Evolutionary conservation across 2,113 vertebrate genomes (phyloP).

Genomic region (Felis chaus): DNA sequence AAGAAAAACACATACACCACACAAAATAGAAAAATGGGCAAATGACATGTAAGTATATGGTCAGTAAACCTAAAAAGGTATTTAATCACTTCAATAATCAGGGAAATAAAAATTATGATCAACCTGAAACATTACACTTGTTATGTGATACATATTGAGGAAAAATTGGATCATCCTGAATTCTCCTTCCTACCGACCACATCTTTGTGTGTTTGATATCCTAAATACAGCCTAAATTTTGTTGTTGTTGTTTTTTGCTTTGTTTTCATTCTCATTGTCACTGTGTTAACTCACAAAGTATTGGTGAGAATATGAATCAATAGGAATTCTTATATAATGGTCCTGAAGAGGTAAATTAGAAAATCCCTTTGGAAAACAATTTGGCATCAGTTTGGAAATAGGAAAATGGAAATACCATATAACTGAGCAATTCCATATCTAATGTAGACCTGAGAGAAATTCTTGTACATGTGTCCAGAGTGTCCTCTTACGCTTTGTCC

Average conservation of each 20-base stretch:
- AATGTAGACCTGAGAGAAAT: neutral
- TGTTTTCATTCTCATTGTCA: neutral
- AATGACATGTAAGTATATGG: neutral
- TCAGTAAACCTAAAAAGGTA: neutral
- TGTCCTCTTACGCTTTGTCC: too few species aligned
- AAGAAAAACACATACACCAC: neutral
- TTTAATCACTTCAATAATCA: neutral
- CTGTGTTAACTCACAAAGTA: neutral
- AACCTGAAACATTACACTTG: neutral
- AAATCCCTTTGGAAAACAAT: slow-evolving; percentile 21
- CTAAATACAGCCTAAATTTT: neutral
- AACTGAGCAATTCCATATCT: neutral
- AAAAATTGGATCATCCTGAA: neutral
- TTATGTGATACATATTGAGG: neutral
- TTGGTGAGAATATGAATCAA: neutral
- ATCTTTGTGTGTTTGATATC: neutral
- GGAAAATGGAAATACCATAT: neutral
- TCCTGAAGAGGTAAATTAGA: neutral
- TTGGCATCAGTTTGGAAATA: neutral
- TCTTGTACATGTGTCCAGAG: neutral
- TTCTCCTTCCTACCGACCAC: neutral
- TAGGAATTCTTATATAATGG: neutral
- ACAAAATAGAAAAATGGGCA: neutral
- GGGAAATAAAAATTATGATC: neutral
- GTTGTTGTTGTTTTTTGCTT: neutral